A percentile compares a stretch with the other conserved stretches of the same genome.
Evolutionary conservation across 2,888 invertebrate species (phyloP).

Genomic region (Pyrocoelia pectoralis): DNA sequence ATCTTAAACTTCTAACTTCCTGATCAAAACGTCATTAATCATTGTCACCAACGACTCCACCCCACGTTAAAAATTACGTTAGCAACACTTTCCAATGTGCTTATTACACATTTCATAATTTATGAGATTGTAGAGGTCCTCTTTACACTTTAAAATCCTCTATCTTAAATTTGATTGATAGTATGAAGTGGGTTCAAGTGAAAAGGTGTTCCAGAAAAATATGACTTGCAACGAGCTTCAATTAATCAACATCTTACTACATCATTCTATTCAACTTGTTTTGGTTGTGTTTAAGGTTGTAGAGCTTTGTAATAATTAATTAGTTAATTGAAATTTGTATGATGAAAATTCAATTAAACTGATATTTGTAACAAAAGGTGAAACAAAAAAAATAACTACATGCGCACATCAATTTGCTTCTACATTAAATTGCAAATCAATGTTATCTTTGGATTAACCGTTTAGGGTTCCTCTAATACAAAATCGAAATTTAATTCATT

Average conservation of each 20-base stretch:
- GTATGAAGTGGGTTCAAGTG: neutral
- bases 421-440: too few relatives aligned
- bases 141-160: neutral
- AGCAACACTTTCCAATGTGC: conserved; percentile 30
- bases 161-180: neutral
- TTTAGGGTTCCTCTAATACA: too few relatives aligned
- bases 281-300: too few relatives aligned
- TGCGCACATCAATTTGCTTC: too few relatives aligned
- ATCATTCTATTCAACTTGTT: too few relatives aligned
- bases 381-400: too few relatives aligned
- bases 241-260: neutral
- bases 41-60: conserved; percentile 14
- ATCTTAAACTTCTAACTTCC: conserved; percentile 20
- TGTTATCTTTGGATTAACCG: too few relatives aligned
- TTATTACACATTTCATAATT: conserved; percentile 36
- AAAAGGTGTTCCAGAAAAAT: neutral
- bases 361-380: too few relatives aligned
- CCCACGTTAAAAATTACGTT: conserved; percentile 15
- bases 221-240: neutral
- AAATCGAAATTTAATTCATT: too few relatives aligned
- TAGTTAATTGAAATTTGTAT: too few relatives aligned
- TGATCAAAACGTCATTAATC: conserved; percentile 30
- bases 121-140: conserved; percentile 25
- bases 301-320: too few relatives aligned
- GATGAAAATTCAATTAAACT: too few relatives aligned